phyloP scores from a whole-genome alignment of 1,140 invertebrate species.

The Galleria mellonella region DNA sequence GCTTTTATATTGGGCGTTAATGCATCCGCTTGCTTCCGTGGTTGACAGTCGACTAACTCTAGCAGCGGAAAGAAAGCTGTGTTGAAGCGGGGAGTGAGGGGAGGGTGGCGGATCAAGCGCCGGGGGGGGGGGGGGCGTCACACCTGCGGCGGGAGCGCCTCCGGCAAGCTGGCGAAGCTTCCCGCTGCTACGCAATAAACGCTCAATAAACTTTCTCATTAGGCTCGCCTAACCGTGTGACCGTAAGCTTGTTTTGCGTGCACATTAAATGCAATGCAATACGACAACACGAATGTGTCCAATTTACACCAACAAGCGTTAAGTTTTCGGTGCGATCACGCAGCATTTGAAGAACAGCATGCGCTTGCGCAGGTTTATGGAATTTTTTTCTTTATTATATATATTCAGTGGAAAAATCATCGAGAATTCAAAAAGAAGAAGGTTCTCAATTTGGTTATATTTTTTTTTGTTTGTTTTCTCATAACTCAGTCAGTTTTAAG shows the following conservation, averaged over 20 bases:
- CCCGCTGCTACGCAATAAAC: conserved; percentile 70
- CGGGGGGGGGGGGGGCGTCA: conserved; percentile 28
- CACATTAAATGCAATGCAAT: conserved; percentile 48
- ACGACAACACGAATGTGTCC: conserved; percentile 41
- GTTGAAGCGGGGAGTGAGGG: conserved; percentile 31
- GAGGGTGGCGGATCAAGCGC: conserved; percentile 20
- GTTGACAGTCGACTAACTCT: conserved; percentile 61
- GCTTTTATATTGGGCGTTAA: conserved; percentile 23
- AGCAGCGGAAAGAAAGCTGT: conserved; percentile 59
- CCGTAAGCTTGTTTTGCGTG: conserved; percentile 62
- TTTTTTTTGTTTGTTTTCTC: no score
- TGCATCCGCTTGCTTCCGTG: conserved; percentile 32
- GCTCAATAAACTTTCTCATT: conserved; percentile 73
- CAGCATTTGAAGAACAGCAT: conserved; percentile 4
- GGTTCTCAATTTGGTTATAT: no score
- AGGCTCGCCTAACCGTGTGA: conserved; percentile 69
- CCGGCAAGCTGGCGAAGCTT: conserved; percentile 55
- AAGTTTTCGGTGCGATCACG: conserved; percentile 20
- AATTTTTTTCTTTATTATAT: no score
- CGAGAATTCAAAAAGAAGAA: no score
- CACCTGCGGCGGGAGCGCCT: conserved; percentile 63
- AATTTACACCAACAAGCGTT: conserved; percentile 33
- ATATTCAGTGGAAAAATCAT: no score
- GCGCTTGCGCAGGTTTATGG: conserved; percentile 23
- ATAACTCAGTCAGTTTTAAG: no score